phyloP scores from a whole-genome alignment of 2,797 vertebrate species.

The Hapalemur alaotrensis region DNA sequence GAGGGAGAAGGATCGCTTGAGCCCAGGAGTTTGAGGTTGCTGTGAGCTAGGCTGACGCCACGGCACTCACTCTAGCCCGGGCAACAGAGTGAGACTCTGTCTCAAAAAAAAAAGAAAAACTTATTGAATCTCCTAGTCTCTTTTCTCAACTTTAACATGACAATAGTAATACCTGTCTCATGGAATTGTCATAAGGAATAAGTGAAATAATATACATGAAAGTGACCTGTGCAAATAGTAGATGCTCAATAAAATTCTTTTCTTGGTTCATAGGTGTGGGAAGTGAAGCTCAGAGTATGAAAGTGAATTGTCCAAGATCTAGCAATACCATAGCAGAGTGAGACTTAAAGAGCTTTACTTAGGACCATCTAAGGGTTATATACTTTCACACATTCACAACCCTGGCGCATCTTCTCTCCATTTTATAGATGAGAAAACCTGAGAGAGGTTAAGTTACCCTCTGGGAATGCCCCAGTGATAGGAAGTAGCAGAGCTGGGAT shows the following conservation, averaged over 20 bases:
- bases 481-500: not conserved
- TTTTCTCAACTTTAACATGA: slow-evolving; percentile 6
- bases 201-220: not conserved
- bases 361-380: not conserved
- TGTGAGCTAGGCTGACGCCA: too few relatives aligned
- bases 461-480: not conserved
- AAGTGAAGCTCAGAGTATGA: not conserved
- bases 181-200: not conserved
- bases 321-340: not conserved
- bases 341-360: not conserved
- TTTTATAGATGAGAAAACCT: not conserved
- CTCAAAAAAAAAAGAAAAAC: not conserved
- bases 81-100: too few relatives aligned
- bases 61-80: too few relatives aligned
- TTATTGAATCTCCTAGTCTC: not conserved
- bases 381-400: not conserved
- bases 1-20: too few relatives aligned
- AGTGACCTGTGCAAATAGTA: not conserved
- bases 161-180: not conserved
- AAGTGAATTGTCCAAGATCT: not conserved
- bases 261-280: not conserved
- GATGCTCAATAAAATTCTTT: not conserved
- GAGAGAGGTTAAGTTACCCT: not conserved
- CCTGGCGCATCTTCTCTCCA: not conserved
- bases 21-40: too few relatives aligned